Evolutionary conservation across 1,140 invertebrate genomes (phyloP).

Genomic region (Cryptotermes secundus): DNA sequence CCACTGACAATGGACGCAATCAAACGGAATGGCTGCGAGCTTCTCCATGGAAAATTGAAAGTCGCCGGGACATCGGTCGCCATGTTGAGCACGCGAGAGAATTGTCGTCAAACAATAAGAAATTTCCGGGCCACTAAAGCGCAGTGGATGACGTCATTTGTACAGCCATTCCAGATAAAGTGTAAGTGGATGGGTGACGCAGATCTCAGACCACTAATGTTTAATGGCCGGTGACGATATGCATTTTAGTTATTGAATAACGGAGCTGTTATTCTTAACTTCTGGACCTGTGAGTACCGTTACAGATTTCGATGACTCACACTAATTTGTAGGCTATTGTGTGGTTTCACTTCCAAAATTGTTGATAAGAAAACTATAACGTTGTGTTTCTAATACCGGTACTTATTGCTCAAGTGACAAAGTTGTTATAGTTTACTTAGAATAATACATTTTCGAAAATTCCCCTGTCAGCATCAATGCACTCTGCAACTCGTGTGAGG

Average conservation of each 20-base stretch:
- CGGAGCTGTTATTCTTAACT: not conserved
- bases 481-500: too few relatives aligned
- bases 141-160: not conserved
- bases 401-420: too few relatives aligned
- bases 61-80: not conserved
- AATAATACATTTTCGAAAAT: too few relatives aligned
- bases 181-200: not conserved
- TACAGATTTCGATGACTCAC: not conserved
- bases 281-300: not conserved
- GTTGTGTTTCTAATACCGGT: too few relatives aligned
- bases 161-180: not conserved
- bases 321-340: not conserved
- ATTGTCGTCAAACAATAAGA: not conserved
- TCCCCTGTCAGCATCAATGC: too few relatives aligned
- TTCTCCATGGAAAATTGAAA: constrained; percentile 4
- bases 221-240: not conserved
- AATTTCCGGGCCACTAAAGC: constrained; percentile 13
- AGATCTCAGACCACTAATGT: not conserved
- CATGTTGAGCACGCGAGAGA: not conserved
- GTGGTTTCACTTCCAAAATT: not conserved
- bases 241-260: not conserved
- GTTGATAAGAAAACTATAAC: too few relatives aligned
- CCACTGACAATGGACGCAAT: not conserved
- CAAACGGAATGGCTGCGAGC: not conserved
- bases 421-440: too few relatives aligned